Base-by-base conservation (phyloP, 2,797 vertebrate species). In the Centropyge bicolor region DNA sequence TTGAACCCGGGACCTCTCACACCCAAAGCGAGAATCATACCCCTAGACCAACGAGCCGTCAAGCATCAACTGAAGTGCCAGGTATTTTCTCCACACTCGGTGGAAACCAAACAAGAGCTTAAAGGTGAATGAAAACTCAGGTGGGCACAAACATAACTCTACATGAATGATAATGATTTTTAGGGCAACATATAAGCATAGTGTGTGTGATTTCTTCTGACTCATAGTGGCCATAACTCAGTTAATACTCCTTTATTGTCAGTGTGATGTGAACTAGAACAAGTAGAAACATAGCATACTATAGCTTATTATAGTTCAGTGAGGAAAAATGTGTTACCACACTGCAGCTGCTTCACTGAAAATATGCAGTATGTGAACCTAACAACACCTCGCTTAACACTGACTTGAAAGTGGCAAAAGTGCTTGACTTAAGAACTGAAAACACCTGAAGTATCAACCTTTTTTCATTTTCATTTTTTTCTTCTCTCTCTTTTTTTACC, bases 21-120 rank as follows among this genome's bases (percentile, higher is more conserved):
- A 96, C 94, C 95, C 95, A 90, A 95, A 96, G 94, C 94, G 93
- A 95, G 94, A 96, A 96, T 95, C 95, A 96, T 95, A 96, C 95
- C 94, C 94, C 94, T 95, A 95, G 95, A 96, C 95, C 95, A 95
- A 96, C 94, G 92, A 95, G 94, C 95, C 95, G n/a, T n/a, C n/a
- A n/a, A n/a, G n/a, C n/a, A n/a, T n/a, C 27, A 31, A 4, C 27
- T 31, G 27, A 31, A 31, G 27, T 2, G 27, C 27, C 7, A 1
- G 16, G 13, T 38, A 16, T 36, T 24, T 31, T 31, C 27, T 31
- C 27, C 27, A 4, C 2, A 31, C 36, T 9, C 9, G 56, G 43
- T 38, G 35, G 56, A 0, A 60, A 43, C 12, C 38, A 61, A 16
- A 61, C 13, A 14, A 61, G 6, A 54, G 51, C 51, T 22, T 41